A percentile compares a stretch with the other conserved stretches of the same genome.
phyloP scores from a whole-genome alignment of 2,113 vertebrate genomes.

The Calidris pygmaea region DNA sequence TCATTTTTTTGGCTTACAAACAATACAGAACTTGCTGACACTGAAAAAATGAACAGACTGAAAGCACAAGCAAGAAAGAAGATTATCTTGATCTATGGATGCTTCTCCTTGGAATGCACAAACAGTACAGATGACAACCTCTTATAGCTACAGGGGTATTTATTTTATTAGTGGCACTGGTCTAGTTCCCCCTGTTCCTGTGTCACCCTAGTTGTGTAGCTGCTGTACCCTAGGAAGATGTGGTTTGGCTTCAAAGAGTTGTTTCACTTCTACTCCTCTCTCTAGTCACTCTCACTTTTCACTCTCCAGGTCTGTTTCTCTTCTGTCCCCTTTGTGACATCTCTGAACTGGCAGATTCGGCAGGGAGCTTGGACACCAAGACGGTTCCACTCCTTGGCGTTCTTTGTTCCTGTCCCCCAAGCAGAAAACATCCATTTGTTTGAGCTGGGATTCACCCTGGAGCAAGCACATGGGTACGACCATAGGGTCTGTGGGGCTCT shows the following conservation, averaged over 20 bases:
- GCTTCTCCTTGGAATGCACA: background rate
- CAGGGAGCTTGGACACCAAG: background rate
- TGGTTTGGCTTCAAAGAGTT: background rate
- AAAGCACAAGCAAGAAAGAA: background rate
- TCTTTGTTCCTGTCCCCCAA: background rate
- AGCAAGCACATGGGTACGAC: background rate
- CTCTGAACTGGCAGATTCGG: background rate
- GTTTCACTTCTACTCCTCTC: background rate
- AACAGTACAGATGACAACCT: background rate
- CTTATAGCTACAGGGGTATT: background rate
- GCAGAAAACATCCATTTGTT: background rate
- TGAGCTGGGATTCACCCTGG: background rate
- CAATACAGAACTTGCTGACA: background rate
- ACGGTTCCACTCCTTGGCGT: rapidly evolving
- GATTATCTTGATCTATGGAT: background rate
- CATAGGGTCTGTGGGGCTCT: rapidly evolving
- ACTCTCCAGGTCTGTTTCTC: background rate
- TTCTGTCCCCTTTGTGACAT: background rate
- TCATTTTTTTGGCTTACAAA: constrained; percentile 2
- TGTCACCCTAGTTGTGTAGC: background rate
- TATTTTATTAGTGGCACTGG: background rate
- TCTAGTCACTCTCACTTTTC: background rate
- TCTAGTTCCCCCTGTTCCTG: background rate
- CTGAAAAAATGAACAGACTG: background rate
- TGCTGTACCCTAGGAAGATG: background rate